Evolutionary conservation across 1,140 invertebrate species (phyloP), one percentile per base, ranked within the genome.

Genomic region (Drosophila hydei): DNA sequence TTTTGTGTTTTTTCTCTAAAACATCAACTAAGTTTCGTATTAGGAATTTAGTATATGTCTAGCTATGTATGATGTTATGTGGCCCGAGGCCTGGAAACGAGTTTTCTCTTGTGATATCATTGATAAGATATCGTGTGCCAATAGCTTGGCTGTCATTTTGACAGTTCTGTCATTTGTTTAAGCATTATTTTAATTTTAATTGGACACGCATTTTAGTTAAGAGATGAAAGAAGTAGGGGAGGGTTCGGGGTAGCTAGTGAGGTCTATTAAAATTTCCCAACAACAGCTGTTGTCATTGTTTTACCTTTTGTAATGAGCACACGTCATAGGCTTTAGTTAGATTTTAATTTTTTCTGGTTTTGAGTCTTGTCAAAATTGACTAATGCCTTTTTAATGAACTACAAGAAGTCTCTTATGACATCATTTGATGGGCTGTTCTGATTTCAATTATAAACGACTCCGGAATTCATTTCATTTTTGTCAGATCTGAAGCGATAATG

Each of bases 381-480:
- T 87, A 85, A 85, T 87, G 81, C 81, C 80, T 85, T 85, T 85
- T 72, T 85, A 85, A 85, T 85, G 64, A 64, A 70, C 19, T 30
- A 27, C 7, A 48, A 65, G 56, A 54, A 47, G 18, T 64, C 25
- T 19, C 36, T 33, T 33, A 61, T 71, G 61, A 71, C 68, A 65
- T 71, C 61, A 71, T 65, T n/a, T 23, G 3, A 7, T 42, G 12
- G 2, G 23, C 25, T 51, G 27, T 30, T 64, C 43, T 65, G 33
- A 63, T 56, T 70, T 36, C 7, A 42, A 52, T 30, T 47, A 19
- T 16, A 47, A 36, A 21, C n/a, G 18, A 30, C 16, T 58, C 19
- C 36, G 25, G 19, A 38, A 33, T 16, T 45, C 23, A 63, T 54
- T 63, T 38, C 30, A 38, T 12, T 45, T 45, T 45, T n/a, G 51